A percentile compares a stretch with the other conserved stretches of the same genome.
phyloP scores from a whole-genome alignment of 35 echinoderm and acorn worm genomes.

The Acanthaster planci region DNA sequence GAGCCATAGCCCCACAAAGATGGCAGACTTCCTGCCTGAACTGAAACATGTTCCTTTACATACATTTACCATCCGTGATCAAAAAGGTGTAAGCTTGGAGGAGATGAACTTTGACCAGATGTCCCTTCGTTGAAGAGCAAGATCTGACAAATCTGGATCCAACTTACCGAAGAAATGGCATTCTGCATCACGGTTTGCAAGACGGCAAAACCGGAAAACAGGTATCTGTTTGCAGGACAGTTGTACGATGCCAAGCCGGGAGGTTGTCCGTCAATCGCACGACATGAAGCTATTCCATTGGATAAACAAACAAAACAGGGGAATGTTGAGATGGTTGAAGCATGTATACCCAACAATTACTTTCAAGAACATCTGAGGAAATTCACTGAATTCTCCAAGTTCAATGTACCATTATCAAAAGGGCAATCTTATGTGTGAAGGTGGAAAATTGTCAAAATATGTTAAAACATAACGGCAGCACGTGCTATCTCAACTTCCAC shows the following conservation, averaged over 20 bases:
- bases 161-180: slow-evolving; percentile 52
- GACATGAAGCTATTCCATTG: not conserved
- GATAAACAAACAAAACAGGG: not conserved
- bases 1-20: too few relatives aligned
- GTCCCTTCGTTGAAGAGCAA: too few relatives aligned
- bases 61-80: too few relatives aligned
- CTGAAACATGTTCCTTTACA: too few relatives aligned
- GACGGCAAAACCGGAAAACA: slow-evolving; percentile 50
- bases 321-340: not conserved
- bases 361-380: not conserved
- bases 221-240: slow-evolving; percentile 45
- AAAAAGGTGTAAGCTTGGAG: too few relatives aligned
- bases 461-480: too few relatives aligned
- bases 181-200: slow-evolving; percentile 51
- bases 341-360: not conserved
- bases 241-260: not conserved
- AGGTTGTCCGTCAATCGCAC: not conserved
- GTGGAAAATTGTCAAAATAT: not conserved
- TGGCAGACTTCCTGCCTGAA: too few relatives aligned
- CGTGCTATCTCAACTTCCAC: too few relatives aligned
- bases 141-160: not conserved
- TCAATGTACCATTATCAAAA: not conserved
- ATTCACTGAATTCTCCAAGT: not conserved
- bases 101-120: too few relatives aligned
- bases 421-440: not conserved